phyloP scores from a whole-genome alignment of 2,888 invertebrate genomes.

The Eudasyphora cyanicolor region DNA sequence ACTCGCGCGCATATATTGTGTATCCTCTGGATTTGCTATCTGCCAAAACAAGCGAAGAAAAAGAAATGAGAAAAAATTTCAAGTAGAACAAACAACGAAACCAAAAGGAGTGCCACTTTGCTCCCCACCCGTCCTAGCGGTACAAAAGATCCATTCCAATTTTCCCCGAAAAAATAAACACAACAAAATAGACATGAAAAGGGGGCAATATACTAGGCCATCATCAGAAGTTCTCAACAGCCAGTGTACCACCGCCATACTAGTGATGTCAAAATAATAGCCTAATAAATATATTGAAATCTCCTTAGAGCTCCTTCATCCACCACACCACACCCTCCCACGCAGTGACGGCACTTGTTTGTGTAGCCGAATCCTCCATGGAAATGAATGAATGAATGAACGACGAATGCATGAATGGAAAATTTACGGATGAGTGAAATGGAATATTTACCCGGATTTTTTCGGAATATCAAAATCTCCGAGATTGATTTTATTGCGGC shows the following conservation, averaged over 20 bases:
- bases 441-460: constrained; percentile 9
- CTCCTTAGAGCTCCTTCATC: constrained; percentile 19
- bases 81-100: constrained; percentile 3
- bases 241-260: background rate
- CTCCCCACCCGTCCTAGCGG: no score
- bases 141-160: no score
- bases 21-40: background rate
- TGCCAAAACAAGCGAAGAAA: background rate
- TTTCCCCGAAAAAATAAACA: background rate
- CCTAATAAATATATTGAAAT: constrained; percentile 38
- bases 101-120: background rate
- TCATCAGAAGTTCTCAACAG: background rate
- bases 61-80: background rate
- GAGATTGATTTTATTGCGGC: background rate
- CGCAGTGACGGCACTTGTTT: background rate
- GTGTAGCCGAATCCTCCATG: background rate
- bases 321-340: background rate
- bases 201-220: background rate
- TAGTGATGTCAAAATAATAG: constrained; percentile 24
- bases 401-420: no score
- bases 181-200: background rate
- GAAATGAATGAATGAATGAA: background rate
- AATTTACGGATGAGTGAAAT: constrained; percentile 6
- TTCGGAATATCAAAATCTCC: background rate
- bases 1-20: background rate